phyloP scores from a whole-genome alignment of 2,888 invertebrate species.

The Acronicta alni region DNA sequence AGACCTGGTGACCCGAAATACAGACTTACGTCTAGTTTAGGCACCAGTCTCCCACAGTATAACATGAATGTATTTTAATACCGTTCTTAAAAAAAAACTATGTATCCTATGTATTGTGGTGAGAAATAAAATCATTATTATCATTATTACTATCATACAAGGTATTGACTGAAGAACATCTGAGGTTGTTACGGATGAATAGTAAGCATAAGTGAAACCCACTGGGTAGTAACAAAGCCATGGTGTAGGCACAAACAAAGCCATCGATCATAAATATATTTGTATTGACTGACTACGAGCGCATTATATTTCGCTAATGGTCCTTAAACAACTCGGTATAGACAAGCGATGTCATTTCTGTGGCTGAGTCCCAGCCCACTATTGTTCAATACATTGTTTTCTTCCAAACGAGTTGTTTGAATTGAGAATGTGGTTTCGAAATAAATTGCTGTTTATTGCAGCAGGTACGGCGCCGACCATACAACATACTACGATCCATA shows the following conservation, averaged over 20 bases:
- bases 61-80: too few species aligned
- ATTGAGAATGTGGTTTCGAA: slow-evolving; percentile 25
- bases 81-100: too few species aligned
- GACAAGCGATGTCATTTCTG: slow-evolving; percentile 29
- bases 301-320: slow-evolving; percentile 50
- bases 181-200: not conserved
- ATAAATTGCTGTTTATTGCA: slow-evolving; percentile 30
- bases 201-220: not conserved
- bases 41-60: too few species aligned
- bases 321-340: slow-evolving; percentile 53
- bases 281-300: slow-evolving; percentile 29
- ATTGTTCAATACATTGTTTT: slow-evolving; percentile 25
- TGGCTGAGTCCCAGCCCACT: slow-evolving; percentile 9
- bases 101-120: too few species aligned
- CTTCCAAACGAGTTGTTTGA: slow-evolving; percentile 25
- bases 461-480: slow-evolving; percentile 18
- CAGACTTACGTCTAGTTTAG: too few species aligned
- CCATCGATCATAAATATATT: slow-evolving; percentile 39
- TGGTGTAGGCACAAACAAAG: slow-evolving; percentile 21
- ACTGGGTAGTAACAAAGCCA: slow-evolving; percentile 19
- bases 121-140: too few species aligned
- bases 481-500: slow-evolving; percentile 13
- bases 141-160: too few species aligned
- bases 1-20: too few species aligned
- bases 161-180: not conserved